Conservation (phyloP, 2,113 vertebrate species). For the Petromus typicus region DNA sequence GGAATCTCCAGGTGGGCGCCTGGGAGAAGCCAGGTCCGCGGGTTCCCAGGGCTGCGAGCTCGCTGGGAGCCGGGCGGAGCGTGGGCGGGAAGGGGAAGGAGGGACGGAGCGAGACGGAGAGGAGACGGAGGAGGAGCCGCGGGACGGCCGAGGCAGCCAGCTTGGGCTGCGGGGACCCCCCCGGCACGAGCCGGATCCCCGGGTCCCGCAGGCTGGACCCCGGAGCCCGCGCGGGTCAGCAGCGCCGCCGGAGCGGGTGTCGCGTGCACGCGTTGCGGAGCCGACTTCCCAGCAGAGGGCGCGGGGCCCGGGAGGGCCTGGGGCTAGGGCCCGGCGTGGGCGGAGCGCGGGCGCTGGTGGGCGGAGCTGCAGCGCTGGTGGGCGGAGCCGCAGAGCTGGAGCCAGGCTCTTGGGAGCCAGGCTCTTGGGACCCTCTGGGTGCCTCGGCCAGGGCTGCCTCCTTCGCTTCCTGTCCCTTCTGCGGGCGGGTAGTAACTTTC, state of each 20-base stretch:
- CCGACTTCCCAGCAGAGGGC: no score
- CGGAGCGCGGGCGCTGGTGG: no score
- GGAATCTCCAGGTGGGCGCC: neutral
- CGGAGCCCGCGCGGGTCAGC: no score
- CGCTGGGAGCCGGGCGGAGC: neutral
- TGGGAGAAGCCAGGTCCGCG: neutral
- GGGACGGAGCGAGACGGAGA: neutral
- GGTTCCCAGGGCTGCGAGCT: fast-evolving
- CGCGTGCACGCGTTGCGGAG: no score
- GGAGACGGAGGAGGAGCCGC: fast-evolving
- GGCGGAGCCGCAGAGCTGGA: no score
- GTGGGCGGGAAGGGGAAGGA: fast-evolving
- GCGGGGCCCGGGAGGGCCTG: fast-evolving
- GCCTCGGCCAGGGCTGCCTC: fast-evolving
- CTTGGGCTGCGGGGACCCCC: no score
- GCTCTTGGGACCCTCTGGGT: fast-evolving
- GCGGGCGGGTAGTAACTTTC: fast-evolving
- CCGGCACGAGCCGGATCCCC: neutral
- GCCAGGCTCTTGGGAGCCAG: no score
- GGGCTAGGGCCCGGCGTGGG: no score
- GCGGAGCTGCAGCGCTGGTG: no score
- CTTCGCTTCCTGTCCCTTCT: fast-evolving
- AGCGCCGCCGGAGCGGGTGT: no score
- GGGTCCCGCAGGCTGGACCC: no score
- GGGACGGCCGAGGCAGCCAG: fast-evolving